Percentiles rank a stretch among this genome's conserved stretches.
Conservation (phyloP, 35 echinoderm and acorn worm genomes). For the Eucidaris tribuloides region DNA sequence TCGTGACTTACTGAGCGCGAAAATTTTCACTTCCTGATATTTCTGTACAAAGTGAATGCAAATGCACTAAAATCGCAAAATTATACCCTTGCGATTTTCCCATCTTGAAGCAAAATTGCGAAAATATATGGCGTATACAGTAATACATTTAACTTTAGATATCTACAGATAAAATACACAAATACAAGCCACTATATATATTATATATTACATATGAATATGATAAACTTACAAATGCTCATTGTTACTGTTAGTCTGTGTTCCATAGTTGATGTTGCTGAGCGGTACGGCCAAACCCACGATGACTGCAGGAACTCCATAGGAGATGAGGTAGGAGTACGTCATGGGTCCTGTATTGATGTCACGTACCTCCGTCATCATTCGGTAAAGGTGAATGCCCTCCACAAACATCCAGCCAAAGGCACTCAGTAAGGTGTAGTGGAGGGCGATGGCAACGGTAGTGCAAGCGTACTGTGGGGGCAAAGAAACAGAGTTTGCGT, state of each 20-base stretch:
- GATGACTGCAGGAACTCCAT: constrained; percentile 83
- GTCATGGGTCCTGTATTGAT: constrained; percentile 97
- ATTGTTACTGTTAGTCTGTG: constrained; percentile 66
- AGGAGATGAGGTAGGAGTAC: constrained; percentile 80
- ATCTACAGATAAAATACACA: neutral
- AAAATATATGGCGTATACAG: no score
- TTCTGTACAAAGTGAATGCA: no score
- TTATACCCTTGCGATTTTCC: no score
- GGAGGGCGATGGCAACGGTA: constrained; percentile 78
- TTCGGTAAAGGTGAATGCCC: constrained; percentile 95
- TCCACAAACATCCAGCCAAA: constrained; percentile 99
- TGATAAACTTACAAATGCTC: constrained; percentile 82
- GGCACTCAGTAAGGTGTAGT: constrained; percentile 82
- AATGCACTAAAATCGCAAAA: no score
- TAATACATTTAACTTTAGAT: no score
- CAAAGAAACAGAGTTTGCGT: no score
- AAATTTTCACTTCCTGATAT: no score
- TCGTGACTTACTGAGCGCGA: no score
- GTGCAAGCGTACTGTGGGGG: constrained; percentile 82
- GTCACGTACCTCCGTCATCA: constrained; percentile 98
- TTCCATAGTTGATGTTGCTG: constrained; percentile 75
- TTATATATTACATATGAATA: no score
- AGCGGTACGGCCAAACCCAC: constrained; percentile 87
- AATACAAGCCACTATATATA: no score
- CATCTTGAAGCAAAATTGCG: no score